phyloP scores from a whole-genome alignment of 2,113 vertebrate genomes.

The Arizona elegans region DNA sequence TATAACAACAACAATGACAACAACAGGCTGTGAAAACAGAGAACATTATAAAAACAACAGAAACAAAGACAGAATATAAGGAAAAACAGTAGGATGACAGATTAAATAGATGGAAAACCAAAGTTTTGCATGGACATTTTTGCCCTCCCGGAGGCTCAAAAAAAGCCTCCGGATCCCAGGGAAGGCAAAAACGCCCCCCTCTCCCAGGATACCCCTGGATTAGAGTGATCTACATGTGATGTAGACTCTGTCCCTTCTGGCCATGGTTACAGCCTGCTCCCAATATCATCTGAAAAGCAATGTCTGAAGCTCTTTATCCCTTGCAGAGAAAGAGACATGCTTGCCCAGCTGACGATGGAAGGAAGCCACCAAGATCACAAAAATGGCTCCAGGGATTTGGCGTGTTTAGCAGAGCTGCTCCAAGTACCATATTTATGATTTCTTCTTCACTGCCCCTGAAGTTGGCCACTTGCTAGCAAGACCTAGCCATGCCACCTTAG shows the following conservation, averaged over 20 bases:
- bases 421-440: background rate
- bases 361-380: background rate
- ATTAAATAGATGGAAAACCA: too few species aligned
- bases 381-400: background rate
- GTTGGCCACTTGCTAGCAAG: conserved; percentile 36
- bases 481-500: conserved; percentile 34
- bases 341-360: background rate
- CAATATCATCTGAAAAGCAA: background rate
- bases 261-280: background rate
- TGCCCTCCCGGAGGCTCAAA: too few species aligned
- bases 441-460: background rate
- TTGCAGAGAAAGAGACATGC: background rate
- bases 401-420: background rate
- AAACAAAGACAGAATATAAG: too few species aligned
- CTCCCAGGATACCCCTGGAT: background rate
- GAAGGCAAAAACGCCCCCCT: too few species aligned
- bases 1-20: too few species aligned
- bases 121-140: too few species aligned
- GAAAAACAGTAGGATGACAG: too few species aligned
- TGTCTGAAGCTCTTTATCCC: background rate
- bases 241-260: background rate
- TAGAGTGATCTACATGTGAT: background rate
- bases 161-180: too few species aligned
- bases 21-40: too few species aligned
- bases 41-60: too few species aligned